Evolutionary conservation across 2,113 vertebrate species (phyloP), one percentile per base, ranked within the genome.

Genomic region (Leptodactylus fuscus): DNA sequence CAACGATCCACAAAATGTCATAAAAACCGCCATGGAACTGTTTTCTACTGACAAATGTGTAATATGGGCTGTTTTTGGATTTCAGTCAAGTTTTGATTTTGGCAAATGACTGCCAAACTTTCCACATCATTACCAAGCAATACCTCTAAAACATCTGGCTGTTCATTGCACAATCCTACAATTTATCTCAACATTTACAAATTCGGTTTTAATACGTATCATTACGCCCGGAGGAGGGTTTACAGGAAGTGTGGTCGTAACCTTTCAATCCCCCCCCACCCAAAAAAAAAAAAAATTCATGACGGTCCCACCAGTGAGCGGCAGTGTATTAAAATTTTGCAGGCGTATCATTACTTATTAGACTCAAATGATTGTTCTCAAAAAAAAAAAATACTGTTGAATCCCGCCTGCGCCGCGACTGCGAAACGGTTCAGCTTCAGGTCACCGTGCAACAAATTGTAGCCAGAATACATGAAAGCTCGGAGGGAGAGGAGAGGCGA

Each of bases 351-450:
- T 53, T 65, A 46, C 67, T 53, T 83, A 55, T 32, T 58, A 22
- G 69, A 74, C 36, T 46, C 10, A 8, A 49, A 60, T 32, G 36
- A 74, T 32, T 60, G 69, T 73, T 83, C 38, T 60, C 74, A 36
- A 83, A 75, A 90, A 38, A 69, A 65, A 34, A 67, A 86, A 87
- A 86, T 83, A 87, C 87, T 24, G 85, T 84, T 58, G 41, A 58
- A 58, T 69, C 46, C 81, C 22, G 53, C 65, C 62, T 89, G 88
- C 88, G 87, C 88, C 87, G 89, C 90, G 91, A 93, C 89, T 93
- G 80, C 90, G 83, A 90, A 87, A 89, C 91, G 89, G 94, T 94
- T 95, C 93, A 94, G 71, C 90, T 89, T 91, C 90, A 91, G 94
- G 93, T 95, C 94, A 94, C 89, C 46, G 49, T 85, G 87, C 89